Evolutionary conservation across 2,113 vertebrate genomes (phyloP), one percentile per base, ranked within the genome.

Genomic region (Lamprotornis superbus): DNA sequence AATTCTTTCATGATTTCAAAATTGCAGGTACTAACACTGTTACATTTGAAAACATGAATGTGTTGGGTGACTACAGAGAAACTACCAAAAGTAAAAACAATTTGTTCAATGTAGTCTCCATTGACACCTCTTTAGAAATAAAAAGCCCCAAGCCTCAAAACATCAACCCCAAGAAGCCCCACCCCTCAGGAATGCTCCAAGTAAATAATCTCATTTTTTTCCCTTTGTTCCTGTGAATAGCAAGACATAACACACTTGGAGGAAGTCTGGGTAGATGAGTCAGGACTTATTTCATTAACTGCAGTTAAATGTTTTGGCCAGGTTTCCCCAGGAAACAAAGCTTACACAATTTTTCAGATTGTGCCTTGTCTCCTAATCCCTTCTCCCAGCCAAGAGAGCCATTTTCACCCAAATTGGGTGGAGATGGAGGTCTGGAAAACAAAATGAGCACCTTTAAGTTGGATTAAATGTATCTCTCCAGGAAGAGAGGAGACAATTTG

Each of bases 191-290:
- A 80, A 35, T 83, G 67, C 68, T 80, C 78, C 82, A 80, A 88
- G 59, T 64, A 75, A 94, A 94, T 25, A 63, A 50, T 63, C 44
- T 69, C 22, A 5, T 70, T 90, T n/a, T 55, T 88, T 83, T 31
- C 74, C 46, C 59, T 92, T 90, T 93, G 75, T 81, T 94, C 61
- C 61, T 91, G 67, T 55, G 87, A 74, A 57, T 46, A 71, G 65
- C 86, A 83, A 93, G 93, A 93, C 57, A 30, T 55, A 90, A 77
- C 46, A 42, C 57, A 94, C 83, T 88, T 61, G 65, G 86, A 92
- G 89, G 77, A 97, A 93, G 85, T 81, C 78, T 89, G 93, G 94
- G 90, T 64, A 87, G 92, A 95, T 94, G 94, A 96, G 76, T 93
- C 92, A 93, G 90, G 83, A 82, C 44, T 91, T 64, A 82, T 7